Base-by-base conservation (phyloP, 2,113 vertebrate species). In the Australoheros scitulus region DNA sequence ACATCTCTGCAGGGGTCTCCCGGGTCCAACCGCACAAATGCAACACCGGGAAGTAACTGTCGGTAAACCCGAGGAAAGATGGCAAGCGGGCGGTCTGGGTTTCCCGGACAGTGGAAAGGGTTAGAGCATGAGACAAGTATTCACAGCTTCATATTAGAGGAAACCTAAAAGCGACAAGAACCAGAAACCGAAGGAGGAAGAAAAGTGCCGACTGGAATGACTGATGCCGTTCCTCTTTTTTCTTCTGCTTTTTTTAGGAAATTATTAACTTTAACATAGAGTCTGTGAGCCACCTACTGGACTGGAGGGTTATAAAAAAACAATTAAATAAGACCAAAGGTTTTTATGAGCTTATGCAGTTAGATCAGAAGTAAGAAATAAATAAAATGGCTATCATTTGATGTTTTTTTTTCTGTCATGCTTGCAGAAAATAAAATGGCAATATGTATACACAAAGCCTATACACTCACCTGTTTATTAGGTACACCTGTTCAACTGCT, bases 1-100 rank as follows among this genome's bases (percentile, higher is more conserved):
- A 92, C 96, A 96, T 96, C 47, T 82, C 86, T 78, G 76, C 82
- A 32, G 58, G 59, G 17, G 6, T 70, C n/a, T 0, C 43, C 43
- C 68, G 61, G 77, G 50, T 81, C 55, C 18, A 13, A 78, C 13
- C 29, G 8, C 9, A 60, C 57, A 7, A n/a, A 52, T 14, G 50
- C 15, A 14, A 76, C 63, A 56, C 34, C 52, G 41, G 61, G 14
- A 29, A 75, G 68, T 18, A 17, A 57, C 38, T n/a, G 52, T 29
- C 41, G 52, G 61, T 75, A 1, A 29, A 76, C 11, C 56, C 57
- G 61, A 4, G 1, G 8, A 9, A 5, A 20, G 41, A 7, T 0
- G 26, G n/a, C 11, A 10, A 10, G 43, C 1, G 47, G 56, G 34
- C 75, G 4, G 65, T 32, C n/a, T 18, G 58, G 34, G 43, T 79